Evolutionary conservation across 30 jellyfish, hydroid and myxozoan species (phyloP).

Genomic region (Catostylus mosaicus): DNA sequence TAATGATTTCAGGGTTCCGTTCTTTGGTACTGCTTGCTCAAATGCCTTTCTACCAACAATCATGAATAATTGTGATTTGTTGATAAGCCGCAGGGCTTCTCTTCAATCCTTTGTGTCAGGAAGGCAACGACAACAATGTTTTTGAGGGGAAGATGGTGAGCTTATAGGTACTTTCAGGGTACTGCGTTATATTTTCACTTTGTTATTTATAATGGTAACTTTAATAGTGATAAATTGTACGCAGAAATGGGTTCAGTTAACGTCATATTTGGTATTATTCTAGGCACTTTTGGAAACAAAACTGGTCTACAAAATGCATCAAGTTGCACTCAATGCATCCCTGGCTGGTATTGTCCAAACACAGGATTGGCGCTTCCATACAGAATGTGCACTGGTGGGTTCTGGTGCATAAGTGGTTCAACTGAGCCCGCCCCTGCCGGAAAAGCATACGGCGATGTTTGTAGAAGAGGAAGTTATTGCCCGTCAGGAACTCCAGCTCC

Average conservation of each 20-base stretch:
- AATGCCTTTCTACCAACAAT: no score
- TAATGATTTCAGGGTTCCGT: no score
- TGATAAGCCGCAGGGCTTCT: no score
- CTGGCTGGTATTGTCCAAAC: slow-evolving; percentile 97
- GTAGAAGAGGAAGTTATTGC: slow-evolving; percentile 94
- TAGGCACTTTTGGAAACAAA: slow-evolving; percentile 89
- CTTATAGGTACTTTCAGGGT: no score
- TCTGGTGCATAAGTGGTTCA: slow-evolving; percentile 97
- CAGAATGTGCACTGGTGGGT: slow-evolving; percentile 77
- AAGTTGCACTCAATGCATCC: slow-evolving; percentile 85
- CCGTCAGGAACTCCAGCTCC: slow-evolving; percentile 91
- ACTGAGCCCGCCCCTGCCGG: slow-evolving; percentile 80
- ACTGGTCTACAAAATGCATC: slow-evolving; percentile 89
- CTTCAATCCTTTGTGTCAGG: no score
- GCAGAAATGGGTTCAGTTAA: background rate
- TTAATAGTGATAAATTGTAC: no score
- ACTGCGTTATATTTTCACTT: no score
- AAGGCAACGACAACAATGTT: no score
- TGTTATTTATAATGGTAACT: no score
- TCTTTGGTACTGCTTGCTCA: no score
- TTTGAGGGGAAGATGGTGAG: no score
- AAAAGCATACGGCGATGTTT: slow-evolving; percentile 75
- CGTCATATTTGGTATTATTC: background rate
- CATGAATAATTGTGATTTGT: no score
- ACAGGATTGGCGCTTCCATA: slow-evolving; percentile 72